Conservation (phyloP, 2,113 vertebrate genomes). For the Prinia subflava region DNA sequence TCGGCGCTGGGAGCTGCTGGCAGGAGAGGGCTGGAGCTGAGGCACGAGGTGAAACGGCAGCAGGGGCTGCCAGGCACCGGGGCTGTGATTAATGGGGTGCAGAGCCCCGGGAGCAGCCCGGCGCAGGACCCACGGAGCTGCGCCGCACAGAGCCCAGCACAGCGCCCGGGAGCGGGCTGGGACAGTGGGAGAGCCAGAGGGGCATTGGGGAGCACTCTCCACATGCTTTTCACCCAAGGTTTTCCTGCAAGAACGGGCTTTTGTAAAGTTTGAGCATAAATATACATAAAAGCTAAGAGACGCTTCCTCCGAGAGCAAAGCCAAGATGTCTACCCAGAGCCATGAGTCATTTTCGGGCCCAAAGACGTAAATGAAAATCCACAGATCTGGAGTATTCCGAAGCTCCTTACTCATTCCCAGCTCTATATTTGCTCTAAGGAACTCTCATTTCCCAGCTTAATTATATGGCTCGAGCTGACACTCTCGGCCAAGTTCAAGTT, state of each 20-base stretch:
- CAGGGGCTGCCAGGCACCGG: neutral
- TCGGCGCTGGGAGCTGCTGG: neutral
- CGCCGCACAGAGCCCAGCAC: fast-evolving
- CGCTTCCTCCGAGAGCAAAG: neutral
- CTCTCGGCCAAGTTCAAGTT: neutral
- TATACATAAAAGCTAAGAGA: neutral
- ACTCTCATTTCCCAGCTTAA: neutral
- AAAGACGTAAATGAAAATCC: neutral
- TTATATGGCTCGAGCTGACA: neutral
- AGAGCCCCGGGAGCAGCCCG: neutral
- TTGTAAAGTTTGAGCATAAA: neutral
- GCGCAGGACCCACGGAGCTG: fast-evolving
- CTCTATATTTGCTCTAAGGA: neutral
- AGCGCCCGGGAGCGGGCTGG: fast-evolving
- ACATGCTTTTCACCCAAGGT: neutral
- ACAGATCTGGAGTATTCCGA: neutral
- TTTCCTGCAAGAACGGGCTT: neutral
- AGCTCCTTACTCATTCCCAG: neutral
- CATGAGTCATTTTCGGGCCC: neutral
- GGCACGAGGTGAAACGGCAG: neutral
- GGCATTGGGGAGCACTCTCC: neutral
- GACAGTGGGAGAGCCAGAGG: neutral
- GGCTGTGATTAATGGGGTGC: neutral
- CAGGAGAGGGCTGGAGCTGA: neutral
- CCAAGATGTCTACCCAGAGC: slow-evolving; percentile 10